These are phyloP conservation scores for Leucoma salicis DNA, from an alignment of 2,888 invertebrate genomes.

Conservation along the genomic window DNA sequence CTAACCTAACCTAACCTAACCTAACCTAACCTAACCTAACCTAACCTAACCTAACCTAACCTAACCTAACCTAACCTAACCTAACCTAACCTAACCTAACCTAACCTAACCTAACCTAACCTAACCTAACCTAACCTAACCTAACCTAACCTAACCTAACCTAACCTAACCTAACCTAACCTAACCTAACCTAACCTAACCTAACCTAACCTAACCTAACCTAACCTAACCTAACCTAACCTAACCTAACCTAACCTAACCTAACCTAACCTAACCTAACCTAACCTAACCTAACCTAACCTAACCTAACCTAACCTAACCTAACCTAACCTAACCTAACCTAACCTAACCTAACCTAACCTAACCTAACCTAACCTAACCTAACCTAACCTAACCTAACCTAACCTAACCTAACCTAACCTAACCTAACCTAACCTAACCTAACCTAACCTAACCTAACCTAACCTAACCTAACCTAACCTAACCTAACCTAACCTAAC, in stretches of 20 bases:
- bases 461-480: constrained; percentile 11
- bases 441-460: constrained; percentile 10
- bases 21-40: constrained; percentile 35
- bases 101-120: constrained; percentile 27
- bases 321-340: constrained; percentile 6
- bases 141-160: constrained; percentile 12
- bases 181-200: constrained; percentile 12
- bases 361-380: constrained; percentile 6
- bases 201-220: constrained; percentile 11
- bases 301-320: constrained; percentile 8
- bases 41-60: constrained; percentile 34
- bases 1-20: constrained; percentile 34
- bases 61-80: constrained; percentile 30
- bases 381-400: constrained; percentile 7
- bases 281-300: constrained; percentile 10
- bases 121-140: constrained; percentile 23
- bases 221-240: constrained; percentile 8
- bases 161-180: constrained; percentile 13
- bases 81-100: constrained; percentile 30
- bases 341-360: constrained; percentile 1
- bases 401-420: constrained; percentile 9
- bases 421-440: constrained; percentile 10
- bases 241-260: constrained; percentile 10
- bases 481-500: constrained; percentile 12
- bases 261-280: constrained; percentile 11